Evolutionary conservation across 2,888 invertebrate genomes (phyloP), one percentile per base, ranked within the genome.

Genomic region (Agonopterix arenella): DNA sequence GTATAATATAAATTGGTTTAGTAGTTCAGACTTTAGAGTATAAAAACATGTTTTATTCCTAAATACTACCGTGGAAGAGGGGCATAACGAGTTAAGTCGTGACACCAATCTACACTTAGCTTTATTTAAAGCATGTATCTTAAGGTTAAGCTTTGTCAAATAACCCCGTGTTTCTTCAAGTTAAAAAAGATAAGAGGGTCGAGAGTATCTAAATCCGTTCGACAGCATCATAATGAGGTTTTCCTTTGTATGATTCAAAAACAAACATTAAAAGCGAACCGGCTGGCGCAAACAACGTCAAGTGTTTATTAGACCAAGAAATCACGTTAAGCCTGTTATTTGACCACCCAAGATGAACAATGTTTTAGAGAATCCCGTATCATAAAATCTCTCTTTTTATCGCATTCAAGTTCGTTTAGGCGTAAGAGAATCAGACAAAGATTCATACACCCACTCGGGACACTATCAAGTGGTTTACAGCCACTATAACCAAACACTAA

Each of bases 381-480:
- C 84, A 72, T 85, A 88, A 88, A 86, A 88, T 86, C 88, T 82
- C 61, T 63, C 73, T 79, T 84, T 84, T 85, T 86, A 85, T 85
- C 80, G 72, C 70, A 62, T 66, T 66, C 66, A 64, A 67, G 70
- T 68, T 67, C 71, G 68, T 79, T 73, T 69, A 70, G 57, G 62
- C 68, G 66, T 70, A 73, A 72, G 67, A 70, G 69, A 72, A 80
- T 75, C 70, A 68, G 75, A 76, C 71, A 79, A 76, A 80, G 77
- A 77, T 77, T 77, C 75, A 73, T 5, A 84, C 83, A 73, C 83
- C 84, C 80, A 83, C 84, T 77, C 75, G 46, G 57, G 62, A 56
- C 48, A 57, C 61, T 64, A 70, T 73, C 66, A 66, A 69, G 58
- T 68, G 66, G 64, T 76, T 79, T 80, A 79, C 67, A 62, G 56